Conservation (phyloP, 2,797 vertebrate species). For the Macropodus opercularis region DNA sequence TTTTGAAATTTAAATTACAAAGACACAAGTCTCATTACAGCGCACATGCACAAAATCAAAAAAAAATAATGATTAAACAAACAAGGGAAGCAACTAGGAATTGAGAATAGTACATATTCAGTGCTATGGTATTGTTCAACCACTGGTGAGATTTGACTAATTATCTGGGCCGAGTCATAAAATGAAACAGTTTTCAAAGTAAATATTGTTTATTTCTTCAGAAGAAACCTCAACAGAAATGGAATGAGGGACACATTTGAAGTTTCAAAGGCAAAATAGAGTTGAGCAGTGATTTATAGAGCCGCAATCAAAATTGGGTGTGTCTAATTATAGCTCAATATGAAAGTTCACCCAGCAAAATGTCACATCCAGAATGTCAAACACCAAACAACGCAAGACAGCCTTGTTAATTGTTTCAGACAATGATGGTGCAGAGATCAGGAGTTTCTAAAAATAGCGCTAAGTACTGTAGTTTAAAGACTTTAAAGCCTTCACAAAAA, state of each 20-base stretch:
- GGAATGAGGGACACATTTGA: not conserved
- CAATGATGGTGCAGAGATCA: not conserved
- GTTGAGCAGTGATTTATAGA: not conserved
- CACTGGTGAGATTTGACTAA: constrained; percentile 25
- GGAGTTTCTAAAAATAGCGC: no score
- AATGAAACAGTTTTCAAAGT: constrained; percentile 23
- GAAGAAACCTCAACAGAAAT: constrained; percentile 13
- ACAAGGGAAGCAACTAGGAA: constrained; percentile 45
- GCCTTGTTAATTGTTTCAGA: constrained; percentile 6
- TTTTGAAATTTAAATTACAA: constrained; percentile 33
- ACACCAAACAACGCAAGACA: not conserved
- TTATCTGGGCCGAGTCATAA: constrained; percentile 25
- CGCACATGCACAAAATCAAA: constrained; percentile 41
- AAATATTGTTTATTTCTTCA: constrained; percentile 27
- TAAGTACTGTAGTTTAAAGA: not conserved
- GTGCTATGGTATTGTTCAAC: constrained; percentile 29
- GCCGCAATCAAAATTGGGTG: not conserved
- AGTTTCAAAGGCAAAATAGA: constrained; percentile 10
- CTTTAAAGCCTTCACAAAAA: not conserved
- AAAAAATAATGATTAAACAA: constrained; percentile 47
- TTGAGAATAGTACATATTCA: constrained; percentile 26
- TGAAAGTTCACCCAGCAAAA: not conserved
- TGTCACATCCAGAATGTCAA: not conserved
- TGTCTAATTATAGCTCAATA: not conserved
- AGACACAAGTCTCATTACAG: constrained; percentile 45